These are phyloP conservation scores for Phyllotreta cruciferae DNA, from an alignment of 2,888 invertebrate species.

Conservation along the genomic window DNA sequence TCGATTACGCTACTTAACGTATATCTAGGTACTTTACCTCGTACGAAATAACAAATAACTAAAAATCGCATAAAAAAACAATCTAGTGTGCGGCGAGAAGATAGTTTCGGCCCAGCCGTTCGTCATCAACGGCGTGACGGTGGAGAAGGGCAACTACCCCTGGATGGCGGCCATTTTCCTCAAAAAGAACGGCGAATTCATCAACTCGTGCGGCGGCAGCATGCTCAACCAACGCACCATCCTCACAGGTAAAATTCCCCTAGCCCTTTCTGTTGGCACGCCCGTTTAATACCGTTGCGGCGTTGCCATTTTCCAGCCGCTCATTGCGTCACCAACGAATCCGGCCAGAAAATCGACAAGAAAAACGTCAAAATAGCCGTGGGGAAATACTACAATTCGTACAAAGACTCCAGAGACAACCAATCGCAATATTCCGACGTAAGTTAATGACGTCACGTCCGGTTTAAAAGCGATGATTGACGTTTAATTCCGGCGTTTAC, in stretches of 20 bases:
- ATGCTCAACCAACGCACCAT: conserved; percentile 49
- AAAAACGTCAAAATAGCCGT: conserved; percentile 46
- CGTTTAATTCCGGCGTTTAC: not conserved
- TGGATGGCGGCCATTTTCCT: conserved; percentile 54
- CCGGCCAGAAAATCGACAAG: conserved; percentile 28
- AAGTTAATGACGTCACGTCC: conserved; percentile 30
- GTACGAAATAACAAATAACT: too few relatives aligned
- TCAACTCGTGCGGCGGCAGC: conserved; percentile 52
- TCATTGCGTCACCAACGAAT: conserved; percentile 50
- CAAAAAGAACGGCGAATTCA: conserved; percentile 15
- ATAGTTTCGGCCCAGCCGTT: conserved; percentile 46
- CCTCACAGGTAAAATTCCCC: conserved; percentile 53
- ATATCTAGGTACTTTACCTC: too few relatives aligned
- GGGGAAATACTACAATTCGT: conserved; percentile 53
- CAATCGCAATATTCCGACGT: conserved; percentile 49
- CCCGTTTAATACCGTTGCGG: too few relatives aligned
- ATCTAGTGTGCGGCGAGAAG: conserved; percentile 56
- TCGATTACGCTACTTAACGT: too few relatives aligned
- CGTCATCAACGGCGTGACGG: conserved; percentile 47
- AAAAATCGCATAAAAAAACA: too few relatives aligned
- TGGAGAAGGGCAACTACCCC: conserved; percentile 51
- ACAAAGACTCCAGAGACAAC: conserved; percentile 46
- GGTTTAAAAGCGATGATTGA: too few relatives aligned
- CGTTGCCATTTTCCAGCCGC: conserved; percentile 48
- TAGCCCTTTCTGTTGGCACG: too few relatives aligned